Evolutionary conservation across 2,888 invertebrate species (phyloP).

Genomic region (Osedax fenrisi): DNA sequence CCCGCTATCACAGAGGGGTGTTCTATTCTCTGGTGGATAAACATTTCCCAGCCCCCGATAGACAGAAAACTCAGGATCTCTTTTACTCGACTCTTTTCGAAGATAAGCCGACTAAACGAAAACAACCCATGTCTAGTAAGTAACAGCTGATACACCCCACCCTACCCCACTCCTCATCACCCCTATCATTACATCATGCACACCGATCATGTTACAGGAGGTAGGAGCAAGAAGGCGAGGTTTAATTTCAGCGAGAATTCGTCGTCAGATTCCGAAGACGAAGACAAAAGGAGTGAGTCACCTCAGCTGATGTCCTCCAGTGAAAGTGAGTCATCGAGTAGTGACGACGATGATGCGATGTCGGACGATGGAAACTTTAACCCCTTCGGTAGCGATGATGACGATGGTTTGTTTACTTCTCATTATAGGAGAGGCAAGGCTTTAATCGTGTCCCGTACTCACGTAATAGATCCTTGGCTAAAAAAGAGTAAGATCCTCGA

Average conservation of each 20-base stretch:
- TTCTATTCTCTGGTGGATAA: constrained; percentile 90
- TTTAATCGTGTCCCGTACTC: too few species aligned
- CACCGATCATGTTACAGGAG: not conserved
- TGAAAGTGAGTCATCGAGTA: constrained; percentile 38
- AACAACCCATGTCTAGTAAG: not conserved
- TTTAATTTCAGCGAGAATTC: not conserved
- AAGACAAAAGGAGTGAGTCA: constrained; percentile 6
- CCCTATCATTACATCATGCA: not conserved
- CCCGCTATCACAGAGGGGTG: constrained; percentile 63
- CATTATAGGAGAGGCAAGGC: too few species aligned
- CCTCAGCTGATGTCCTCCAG: not conserved
- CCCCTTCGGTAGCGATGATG: constrained; percentile 66
- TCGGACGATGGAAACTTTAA: constrained; percentile 65
- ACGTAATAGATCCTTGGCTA: constrained; percentile 74
- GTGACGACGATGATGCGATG: constrained; percentile 37
- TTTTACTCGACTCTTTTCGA: constrained; percentile 52
- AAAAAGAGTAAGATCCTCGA: constrained; percentile 38
- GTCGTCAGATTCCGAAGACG: constrained; percentile 32
- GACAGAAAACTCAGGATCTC: constrained; percentile 67
- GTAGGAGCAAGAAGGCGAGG: not conserved
- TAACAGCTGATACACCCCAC: not conserved
- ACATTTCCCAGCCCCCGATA: constrained; percentile 89
- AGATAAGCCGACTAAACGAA: constrained; percentile 30
- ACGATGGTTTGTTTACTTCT: not conserved
- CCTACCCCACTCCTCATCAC: too few species aligned